These are phyloP conservation scores for Amblyopsis rosae DNA, from an alignment of 2,113 vertebrate species.

Conservation along the genomic window DNA sequence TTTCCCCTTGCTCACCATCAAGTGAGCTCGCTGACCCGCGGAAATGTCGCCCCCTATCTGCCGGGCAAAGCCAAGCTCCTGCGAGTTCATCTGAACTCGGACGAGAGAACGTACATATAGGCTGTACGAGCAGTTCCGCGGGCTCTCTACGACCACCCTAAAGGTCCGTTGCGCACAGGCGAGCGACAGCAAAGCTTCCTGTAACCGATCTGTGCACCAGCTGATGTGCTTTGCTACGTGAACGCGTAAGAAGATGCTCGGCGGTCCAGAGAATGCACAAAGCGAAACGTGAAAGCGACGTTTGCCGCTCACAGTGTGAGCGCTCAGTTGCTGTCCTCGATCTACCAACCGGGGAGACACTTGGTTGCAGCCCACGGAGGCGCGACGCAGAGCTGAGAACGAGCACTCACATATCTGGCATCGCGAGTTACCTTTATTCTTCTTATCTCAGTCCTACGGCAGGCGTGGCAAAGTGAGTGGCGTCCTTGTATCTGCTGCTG, in stretches of 20 bases:
- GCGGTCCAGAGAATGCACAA: conserved; percentile 28
- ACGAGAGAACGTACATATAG: not conserved
- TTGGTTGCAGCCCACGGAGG: conserved; percentile 1
- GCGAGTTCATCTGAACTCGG: conserved; percentile 42
- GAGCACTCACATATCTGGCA: not conserved
- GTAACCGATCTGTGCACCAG: conserved; percentile 5
- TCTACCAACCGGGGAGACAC: conserved; percentile 5
- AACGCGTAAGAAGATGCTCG: conserved; percentile 19
- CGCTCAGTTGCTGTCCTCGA: not conserved
- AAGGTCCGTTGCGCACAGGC: conserved; percentile 30
- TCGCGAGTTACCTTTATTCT: conserved; percentile 74
- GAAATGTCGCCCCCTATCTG: conserved; percentile 77
- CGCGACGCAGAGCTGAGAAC: conserved; percentile 10
- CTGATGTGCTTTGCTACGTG: conserved; percentile 35
- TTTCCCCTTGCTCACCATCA: conserved; percentile 61
- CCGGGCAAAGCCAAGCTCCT: conserved; percentile 43
- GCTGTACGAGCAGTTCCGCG: not conserved
- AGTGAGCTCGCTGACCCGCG: conserved; percentile 67
- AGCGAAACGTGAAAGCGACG: conserved; percentile 16
- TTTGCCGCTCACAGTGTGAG: conserved; percentile 13
- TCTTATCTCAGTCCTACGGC: conserved; percentile 70
- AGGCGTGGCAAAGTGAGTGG: conserved; percentile 77
- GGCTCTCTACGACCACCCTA: not conserved
- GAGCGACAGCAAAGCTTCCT: not conserved
- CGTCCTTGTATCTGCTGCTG: conserved; percentile 73